These are phyloP conservation scores for Melolontha melolontha DNA, from an alignment of 2,888 invertebrate genomes.

Conservation along the genomic window DNA sequence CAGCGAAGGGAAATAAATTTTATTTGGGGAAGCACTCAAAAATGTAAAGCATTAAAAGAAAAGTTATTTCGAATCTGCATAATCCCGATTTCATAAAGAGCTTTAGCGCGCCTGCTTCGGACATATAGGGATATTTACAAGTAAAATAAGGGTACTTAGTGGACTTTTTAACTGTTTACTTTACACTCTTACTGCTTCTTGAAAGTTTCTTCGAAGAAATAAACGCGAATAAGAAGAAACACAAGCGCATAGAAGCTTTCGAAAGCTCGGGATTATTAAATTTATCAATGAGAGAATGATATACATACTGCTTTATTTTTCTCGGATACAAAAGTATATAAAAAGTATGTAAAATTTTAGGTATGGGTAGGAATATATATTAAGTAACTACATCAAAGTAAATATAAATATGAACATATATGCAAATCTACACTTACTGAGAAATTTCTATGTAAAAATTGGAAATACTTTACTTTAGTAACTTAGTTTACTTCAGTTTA, in stretches of 20 bases:
- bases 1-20: constrained; percentile 29
- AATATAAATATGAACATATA: no score
- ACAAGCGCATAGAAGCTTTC: constrained; percentile 29
- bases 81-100: constrained; percentile 60
- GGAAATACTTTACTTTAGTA: no score
- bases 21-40: constrained; percentile 46
- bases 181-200: constrained; percentile 53
- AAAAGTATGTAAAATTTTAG: no score
- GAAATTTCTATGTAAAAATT: no score
- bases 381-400: no score
- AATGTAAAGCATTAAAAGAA: constrained; percentile 64
- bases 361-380: no score
- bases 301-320: constrained; percentile 7
- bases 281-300: constrained; percentile 27
- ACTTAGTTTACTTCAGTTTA: no score
- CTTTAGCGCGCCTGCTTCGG: constrained; percentile 52
- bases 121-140: constrained; percentile 62
- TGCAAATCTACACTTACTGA: no score
- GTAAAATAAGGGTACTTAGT: constrained; percentile 62
- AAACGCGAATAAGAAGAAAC: constrained; percentile 45
- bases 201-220: constrained; percentile 45
- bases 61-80: constrained; percentile 65
- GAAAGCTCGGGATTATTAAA: constrained; percentile 35
- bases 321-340: no score
- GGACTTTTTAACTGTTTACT: constrained; percentile 58